These are phyloP conservation scores for Formica selysi DNA, from an alignment of 1,140 invertebrate genomes.

Conservation along the genomic window DNA sequence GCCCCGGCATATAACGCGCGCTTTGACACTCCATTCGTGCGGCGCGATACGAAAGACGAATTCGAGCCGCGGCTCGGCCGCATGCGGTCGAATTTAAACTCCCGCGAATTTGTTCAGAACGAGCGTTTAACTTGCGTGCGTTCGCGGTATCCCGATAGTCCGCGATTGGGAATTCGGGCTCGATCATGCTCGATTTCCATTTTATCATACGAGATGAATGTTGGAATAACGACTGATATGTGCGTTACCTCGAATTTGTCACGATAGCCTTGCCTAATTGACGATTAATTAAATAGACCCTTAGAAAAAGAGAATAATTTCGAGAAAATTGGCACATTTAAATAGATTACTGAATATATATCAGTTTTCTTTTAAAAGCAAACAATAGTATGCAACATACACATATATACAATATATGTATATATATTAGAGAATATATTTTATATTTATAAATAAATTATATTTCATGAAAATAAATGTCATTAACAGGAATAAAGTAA, in stretches of 20 bases:
- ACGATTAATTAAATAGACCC: neutral
- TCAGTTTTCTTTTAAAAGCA: no score
- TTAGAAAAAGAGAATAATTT: neutral
- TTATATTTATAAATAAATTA: no score
- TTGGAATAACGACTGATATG: neutral
- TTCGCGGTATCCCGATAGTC: conserved; percentile 32
- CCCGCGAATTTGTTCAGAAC: conserved; percentile 46
- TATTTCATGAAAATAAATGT: no score
- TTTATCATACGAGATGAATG: conserved; percentile 23
- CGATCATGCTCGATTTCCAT: conserved; percentile 15
- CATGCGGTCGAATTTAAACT: conserved; percentile 58
- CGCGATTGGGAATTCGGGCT: conserved; percentile 25
- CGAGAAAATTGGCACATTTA: no score
- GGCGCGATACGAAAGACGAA: conserved; percentile 56
- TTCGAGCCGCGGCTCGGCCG: conserved; percentile 47
- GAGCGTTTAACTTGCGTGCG: conserved; percentile 43
- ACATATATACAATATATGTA: no score
- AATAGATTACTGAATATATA: no score
- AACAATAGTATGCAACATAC: no score
- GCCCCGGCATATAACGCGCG: conserved; percentile 1
- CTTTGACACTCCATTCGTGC: conserved; percentile 58
- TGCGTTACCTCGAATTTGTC: neutral
- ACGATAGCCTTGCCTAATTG: neutral
- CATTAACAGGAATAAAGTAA: no score
- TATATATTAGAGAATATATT: no score